Percentiles rank a stretch among this genome's conserved stretches.
These are phyloP conservation scores for Neodon shergylaensis DNA, from an alignment of 2,113 vertebrate genomes.

Conservation along the genomic window DNA sequence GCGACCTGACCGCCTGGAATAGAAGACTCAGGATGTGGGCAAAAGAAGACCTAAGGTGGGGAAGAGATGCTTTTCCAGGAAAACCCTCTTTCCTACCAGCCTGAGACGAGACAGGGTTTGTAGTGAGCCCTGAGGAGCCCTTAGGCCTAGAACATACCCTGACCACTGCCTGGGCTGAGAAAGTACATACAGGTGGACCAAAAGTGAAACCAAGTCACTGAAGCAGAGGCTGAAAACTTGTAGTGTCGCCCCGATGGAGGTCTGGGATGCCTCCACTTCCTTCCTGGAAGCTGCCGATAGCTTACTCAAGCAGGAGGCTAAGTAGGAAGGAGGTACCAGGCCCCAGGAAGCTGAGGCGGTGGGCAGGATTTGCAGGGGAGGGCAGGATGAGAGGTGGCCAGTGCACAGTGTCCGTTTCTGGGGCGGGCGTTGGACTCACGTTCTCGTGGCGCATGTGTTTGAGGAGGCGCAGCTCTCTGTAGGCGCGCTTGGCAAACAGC, in stretches of 20 bases:
- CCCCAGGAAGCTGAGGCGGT: not conserved
- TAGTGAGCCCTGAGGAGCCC: not conserved
- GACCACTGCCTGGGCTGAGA: not conserved
- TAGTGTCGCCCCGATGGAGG: not conserved
- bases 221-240: not conserved
- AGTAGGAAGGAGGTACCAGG: not conserved
- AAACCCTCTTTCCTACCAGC: not conserved
- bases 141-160: not conserved
- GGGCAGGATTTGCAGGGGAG: not conserved
- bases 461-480: conserved; percentile 95
- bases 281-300: not conserved
- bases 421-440: conserved; percentile 84
- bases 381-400: too few species aligned
- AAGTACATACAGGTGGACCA: not conserved
- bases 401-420: too few species aligned
- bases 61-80: not conserved
- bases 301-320: not conserved
- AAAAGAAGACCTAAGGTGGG: too few species aligned
- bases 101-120: not conserved
- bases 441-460: conserved; percentile 99
- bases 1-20: not conserved
- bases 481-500: conserved; percentile 96
- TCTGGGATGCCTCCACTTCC: not conserved
- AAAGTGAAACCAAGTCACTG: not conserved
- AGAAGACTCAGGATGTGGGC: not conserved